Base-by-base conservation (phyloP, 2,888 invertebrate genomes). In the Xestia rhomboidea region DNA sequence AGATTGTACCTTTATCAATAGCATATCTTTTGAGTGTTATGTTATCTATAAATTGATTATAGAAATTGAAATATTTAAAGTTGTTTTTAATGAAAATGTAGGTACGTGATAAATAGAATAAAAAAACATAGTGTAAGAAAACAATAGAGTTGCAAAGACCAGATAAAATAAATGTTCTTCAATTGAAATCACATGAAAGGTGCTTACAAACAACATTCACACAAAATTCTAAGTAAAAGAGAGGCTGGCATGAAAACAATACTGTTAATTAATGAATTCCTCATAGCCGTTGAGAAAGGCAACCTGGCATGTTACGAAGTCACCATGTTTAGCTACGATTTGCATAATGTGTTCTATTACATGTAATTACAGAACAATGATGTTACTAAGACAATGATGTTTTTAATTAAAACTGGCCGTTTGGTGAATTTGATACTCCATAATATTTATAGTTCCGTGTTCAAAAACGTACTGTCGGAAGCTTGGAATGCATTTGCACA, bases 231-330 rank as follows among this genome's bases (percentile, higher is more conserved):
- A 67, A 34, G 76, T 76, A 38, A 81, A 79, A 77, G 44, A 83
- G 66, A 83, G 77, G 51, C 75, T 82, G 67, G 54, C 75, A 73
- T 77, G 51, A 82, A 84, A 78, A 90, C 85, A 90, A 89, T 89
- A 72, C 82, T 73, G 69, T 88, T 84, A 86, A 88, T 87, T 87
- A 89, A 90, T 90, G 79, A 88, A 90, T 89, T 85, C 86, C 73
- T 82, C 80, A 79, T 78, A 77, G 41, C 72, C 81, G 81, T 90
- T 88, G 82, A 84, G 87, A 89, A 89, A 89, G 85, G 72, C 77
- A 84, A 85, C 82, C 85, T 84, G 78, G 73, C 69, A 79, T 83
- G 73, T 90, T 87, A 83, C 84, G 84, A 81, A 86, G 83, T 83
- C 82, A 79, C 75, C 82, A 84, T 80, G 75, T 86, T 84, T 82